phyloP scores from a whole-genome alignment of 2,797 vertebrate genomes.

The Tokudaia muenninki region DNA sequence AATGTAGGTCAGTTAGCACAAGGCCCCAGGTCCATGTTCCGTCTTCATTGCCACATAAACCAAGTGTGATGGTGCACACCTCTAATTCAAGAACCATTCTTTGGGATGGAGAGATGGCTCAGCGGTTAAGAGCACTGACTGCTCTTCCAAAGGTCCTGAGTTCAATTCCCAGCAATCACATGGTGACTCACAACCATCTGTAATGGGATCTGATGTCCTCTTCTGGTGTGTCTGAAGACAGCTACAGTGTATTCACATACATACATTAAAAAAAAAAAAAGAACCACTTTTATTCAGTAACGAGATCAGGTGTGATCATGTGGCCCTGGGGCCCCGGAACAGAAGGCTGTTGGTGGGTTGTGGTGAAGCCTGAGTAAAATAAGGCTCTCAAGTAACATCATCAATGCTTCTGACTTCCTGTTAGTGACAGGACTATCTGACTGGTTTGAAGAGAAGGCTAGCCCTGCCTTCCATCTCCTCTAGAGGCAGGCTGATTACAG shows the following conservation, averaged over 20 bases:
- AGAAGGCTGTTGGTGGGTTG: not conserved
- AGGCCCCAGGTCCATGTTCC: not conserved
- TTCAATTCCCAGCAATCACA: too few relatives aligned
- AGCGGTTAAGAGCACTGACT: too few relatives aligned
- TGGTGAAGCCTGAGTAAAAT: not conserved
- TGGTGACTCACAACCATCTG: too few relatives aligned
- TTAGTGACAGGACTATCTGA: not conserved
- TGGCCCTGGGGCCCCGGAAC: not conserved
- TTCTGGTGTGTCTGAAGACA: too few relatives aligned
- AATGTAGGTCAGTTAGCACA: not conserved
- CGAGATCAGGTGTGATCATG: not conserved
- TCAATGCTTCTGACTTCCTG: not conserved
- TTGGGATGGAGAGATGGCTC: too few relatives aligned
- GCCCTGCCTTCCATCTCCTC: not conserved
- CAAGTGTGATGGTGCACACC: not conserved
- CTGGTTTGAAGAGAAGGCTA: not conserved
- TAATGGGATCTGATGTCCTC: too few relatives aligned
- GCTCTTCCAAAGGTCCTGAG: too few relatives aligned
- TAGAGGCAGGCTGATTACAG: not conserved
- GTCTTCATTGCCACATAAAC: not conserved
- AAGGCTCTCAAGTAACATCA: not conserved
- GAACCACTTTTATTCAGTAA: not conserved
- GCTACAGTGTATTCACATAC: too few relatives aligned
- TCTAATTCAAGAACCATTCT: not conserved
- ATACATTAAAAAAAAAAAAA: too few relatives aligned